Evolutionary conservation across 2,113 vertebrate species (phyloP).

Genomic region (Xenopus tropicalis): DNA sequence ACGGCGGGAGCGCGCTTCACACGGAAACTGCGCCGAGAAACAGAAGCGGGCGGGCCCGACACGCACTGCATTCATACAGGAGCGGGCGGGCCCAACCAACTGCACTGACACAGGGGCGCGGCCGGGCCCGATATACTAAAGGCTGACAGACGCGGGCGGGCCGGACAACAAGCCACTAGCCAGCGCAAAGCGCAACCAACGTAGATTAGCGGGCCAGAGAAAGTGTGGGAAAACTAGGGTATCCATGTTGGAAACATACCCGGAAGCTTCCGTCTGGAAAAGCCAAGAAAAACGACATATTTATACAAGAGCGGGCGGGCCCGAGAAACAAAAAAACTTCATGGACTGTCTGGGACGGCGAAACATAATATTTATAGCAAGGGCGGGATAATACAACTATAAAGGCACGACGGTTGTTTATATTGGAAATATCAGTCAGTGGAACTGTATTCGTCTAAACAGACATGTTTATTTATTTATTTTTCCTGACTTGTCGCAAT

Average conservation of each 20-base stretch:
- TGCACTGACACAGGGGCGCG: background rate
- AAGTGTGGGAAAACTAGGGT: background rate
- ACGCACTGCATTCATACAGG: background rate
- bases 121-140: background rate
- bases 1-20: background rate
- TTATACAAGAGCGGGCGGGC: conserved; percentile 19
- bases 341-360: too few relatives aligned
- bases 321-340: background rate
- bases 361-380: too few relatives aligned
- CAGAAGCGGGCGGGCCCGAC: background rate
- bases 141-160: conserved; percentile 9
- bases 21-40: background rate
- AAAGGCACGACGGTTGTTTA: too few relatives aligned
- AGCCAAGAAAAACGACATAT: too few relatives aligned
- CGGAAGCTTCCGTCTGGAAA: background rate
- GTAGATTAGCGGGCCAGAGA: background rate
- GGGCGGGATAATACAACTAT: too few relatives aligned
- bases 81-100: conserved; percentile 1
- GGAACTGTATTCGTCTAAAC: background rate
- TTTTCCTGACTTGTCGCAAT: background rate
- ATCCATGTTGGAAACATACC: too few relatives aligned
- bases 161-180: background rate
- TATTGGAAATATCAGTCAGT: background rate
- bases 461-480: background rate
- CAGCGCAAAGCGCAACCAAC: background rate